Base-by-base conservation (phyloP, 1,140 invertebrate species). In the Drosophila tsacasi region DNA sequence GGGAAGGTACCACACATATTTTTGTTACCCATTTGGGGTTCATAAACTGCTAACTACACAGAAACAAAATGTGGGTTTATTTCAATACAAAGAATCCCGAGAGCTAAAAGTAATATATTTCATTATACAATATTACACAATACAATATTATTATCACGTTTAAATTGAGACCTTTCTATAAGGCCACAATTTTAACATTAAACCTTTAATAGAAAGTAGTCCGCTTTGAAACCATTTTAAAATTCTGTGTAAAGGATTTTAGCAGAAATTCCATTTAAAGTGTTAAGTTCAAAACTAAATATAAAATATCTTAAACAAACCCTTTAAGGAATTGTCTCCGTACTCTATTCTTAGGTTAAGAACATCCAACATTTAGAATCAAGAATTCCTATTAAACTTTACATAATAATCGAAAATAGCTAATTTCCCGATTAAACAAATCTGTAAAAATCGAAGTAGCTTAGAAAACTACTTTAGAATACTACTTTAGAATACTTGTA, bases 1-100 rank as follows among this genome's bases (percentile, higher is more conserved):
- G 59, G 58, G 30, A 37, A 66, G 60, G 58, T 50, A 21, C 27
- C 57, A 44, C 27, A 65, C 32, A 37, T 23, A 37, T 23, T 37
- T 42, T 63, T 39, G 12, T 57, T 17, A 30, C 23, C 13, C 32
- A 27, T 25, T 64, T 21, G 15, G 37, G 35, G 55, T 13, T 23
- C 27, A 65, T 21, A 32, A 30, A 32, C 17, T 15, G 7, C 19
- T 3, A 59, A 7, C 5, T 59, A 32, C 54, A 59, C 54, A n/a
- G 52, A 19, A 17, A 40, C 8, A 15, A 63, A 52, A 19, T 13
- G 2, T 5, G 19, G 13, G 13, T 15, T 15, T 10, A 5, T 37
- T 55, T 37, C 0, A 6, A 17, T 37, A 23, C 21, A 35, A n/a
- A 19, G n/a, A 10, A 5, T 9, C 4, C 2, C 10, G 17, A 25